Evolutionary conservation across 1,140 invertebrate genomes (phyloP), one percentile per base, ranked within the genome.

Genomic region (Phocides pigmalion): DNA sequence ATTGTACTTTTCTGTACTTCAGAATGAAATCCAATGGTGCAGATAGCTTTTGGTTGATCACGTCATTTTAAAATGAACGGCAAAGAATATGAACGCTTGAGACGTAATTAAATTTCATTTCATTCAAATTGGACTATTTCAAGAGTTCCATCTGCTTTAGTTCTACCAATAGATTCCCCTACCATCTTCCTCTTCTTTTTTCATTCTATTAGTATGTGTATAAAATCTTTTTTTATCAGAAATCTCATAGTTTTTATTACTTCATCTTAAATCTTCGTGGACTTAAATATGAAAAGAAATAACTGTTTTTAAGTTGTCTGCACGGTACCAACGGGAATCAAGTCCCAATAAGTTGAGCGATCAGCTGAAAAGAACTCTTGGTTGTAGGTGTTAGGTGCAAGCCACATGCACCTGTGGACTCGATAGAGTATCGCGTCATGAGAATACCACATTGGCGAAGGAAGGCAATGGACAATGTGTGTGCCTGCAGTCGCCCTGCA

Each of bases 1-100:
- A 76, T 19, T 92, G 89, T 1, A 94, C 69, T 72, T 89, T 92
- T 80, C 72, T 95, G 95, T 8, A 93, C 81, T 0, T 93, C 92
- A 0, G 89, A 92, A 74, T 95, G 81, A 12, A 81, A 73, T 0
- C 94, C 93, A 9, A 96, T n/a, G 82, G 63, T 93, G 84, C 68
- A 94, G 93, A 63, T 89, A 93, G 16, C 91, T 86, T 2, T 95
- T 86, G 0, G 93, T 81, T 0, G 90, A 92, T 0, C 94, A 92
- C 0, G 94, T 94, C 0, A 94, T 95, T 50, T 96, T 95, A 75
- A 95, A 91, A 49, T 80, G 81, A 12, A 93, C 94, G 4, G 94
- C 68, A 46, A 94, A 92, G 77, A 94, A 94, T 0, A 94, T 66
- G 35, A 94, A 87, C 6, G 90, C 84, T 68, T 94, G 93, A 6